Base-by-base conservation (phyloP, 2,797 vertebrate genomes). In the Diplodus sargus region DNA sequence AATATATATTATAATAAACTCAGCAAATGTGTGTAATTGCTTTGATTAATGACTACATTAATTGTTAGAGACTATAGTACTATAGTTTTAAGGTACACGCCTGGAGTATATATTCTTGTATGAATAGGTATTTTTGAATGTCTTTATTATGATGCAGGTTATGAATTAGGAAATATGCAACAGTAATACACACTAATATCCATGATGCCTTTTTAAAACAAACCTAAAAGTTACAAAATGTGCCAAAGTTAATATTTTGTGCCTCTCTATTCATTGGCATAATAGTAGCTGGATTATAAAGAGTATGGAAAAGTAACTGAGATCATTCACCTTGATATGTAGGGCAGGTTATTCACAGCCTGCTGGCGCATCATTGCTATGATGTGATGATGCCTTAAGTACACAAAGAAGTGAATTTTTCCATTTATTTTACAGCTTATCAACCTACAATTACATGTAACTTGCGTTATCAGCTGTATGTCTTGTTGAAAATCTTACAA, bases 361-460 rank as follows among this genome's bases (percentile, higher is more conserved):
- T 53, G 45, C 11, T n/a, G 23, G 52, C 9, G 18, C 20, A 20
- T 30, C 3, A 14, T 43, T 43, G 4, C 5, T 45, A 25, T 52
- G 34, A 28, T 61, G 13, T 30, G 59, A 70, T 68, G 65, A 69
- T 39, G 8, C n/a, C 74, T 1, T 2, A 48, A 54, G 61, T 20
- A 20, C 30, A 25, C 8, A 15, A 22, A n/a, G 4, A 63, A 34
- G 5, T 61, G 22, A 0, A 57, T 45, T 57, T 25, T 28, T 5
- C 0, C 25, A 30, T 25, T 25, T 25, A 3, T 63, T 54, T 42
- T 61, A 18, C 59, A 56, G 13, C 3, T 39, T 2, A 10, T 54
- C 10, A 18, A 17, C 5, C 28, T 9, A 45, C 20, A 30, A 4
- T 20, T 34, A 23, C 9, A 23, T 42, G 28, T 23, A 42, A 3